phyloP scores from a whole-genome alignment of 2,113 vertebrate genomes.

The Aphyosemion australe region DNA sequence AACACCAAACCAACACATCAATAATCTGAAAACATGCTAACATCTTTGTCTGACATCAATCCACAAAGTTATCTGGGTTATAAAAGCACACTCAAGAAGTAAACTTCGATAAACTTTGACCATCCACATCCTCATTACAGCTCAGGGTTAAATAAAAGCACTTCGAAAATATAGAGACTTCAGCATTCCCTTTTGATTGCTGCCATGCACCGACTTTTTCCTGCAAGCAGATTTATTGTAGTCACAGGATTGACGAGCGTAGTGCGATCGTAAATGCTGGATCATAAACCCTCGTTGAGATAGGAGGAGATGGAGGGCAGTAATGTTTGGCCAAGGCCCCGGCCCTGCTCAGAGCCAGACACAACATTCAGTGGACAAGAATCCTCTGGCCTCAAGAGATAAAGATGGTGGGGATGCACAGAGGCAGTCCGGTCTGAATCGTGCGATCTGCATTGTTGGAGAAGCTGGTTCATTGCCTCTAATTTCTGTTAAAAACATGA shows the following conservation, averaged over 20 bases:
- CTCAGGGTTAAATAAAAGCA: constrained; percentile 47
- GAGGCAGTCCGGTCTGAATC: too few species aligned
- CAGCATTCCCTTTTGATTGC: constrained; percentile 1
- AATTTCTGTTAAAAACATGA: too few species aligned
- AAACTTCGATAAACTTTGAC: constrained; percentile 5
- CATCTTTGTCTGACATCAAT: neutral
- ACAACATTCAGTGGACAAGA: constrained; percentile 39
- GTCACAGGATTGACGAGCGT: constrained; percentile 48
- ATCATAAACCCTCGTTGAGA: constrained; percentile 51
- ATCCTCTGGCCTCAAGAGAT: constrained; percentile 27
- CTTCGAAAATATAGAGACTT: constrained; percentile 13
- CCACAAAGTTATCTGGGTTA: neutral
- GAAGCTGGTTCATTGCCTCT: too few species aligned
- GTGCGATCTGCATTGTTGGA: too few species aligned
- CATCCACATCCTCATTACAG: neutral
- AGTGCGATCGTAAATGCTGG: constrained; percentile 29
- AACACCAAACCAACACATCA: neutral
- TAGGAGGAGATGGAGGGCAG: constrained; percentile 45
- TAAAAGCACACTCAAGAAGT: constrained; percentile 2
- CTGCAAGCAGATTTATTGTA: constrained; percentile 37
- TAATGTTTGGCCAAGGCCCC: constrained; percentile 56
- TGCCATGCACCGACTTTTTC: constrained; percentile 44
- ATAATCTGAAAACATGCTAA: neutral
- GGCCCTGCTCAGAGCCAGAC: constrained; percentile 43
- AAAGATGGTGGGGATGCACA: constrained; percentile 6